Evolutionary conservation across 1,140 invertebrate genomes (phyloP), one percentile per base, ranked within the genome.

Genomic region (Ylistrum balloti): DNA sequence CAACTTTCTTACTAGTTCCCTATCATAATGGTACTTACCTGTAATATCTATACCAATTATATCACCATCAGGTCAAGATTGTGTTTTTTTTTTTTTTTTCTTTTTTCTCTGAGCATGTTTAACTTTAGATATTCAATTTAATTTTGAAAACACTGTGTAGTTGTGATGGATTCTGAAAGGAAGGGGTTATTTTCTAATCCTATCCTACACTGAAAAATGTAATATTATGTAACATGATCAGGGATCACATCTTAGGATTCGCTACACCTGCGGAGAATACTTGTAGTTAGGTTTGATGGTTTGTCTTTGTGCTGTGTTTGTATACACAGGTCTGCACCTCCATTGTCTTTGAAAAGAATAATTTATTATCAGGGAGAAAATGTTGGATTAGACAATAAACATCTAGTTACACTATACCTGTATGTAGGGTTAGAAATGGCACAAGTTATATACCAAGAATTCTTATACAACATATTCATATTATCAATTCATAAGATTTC

Each of bases 321-420:
- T 28, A 5, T 28, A 74, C 56, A 74, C 56, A 74, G 56, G 56
- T 22, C 56, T n/a, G 56, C 56, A n/a, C n/a, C 56, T 74, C 56
- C 56, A 74, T 74, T 74, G 56, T 74, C 56, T n/a, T 74, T n/a
- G 56, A 74, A 74, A 74, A 74, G 56, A 74, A 74, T 74, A n/a
- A 28, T 74, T 74, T 74, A 74, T 74, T 74, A 74, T 74, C 56
- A 74, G 56, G 56, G 56, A 74, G 56, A 74, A 74, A 74, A 74
- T 28, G 56, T 74, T 74, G 5, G 56, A 74, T 74, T 74, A 74
- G 56, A 74, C 56, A 74, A 28, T 74, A n/a, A 74, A 74, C 56
- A 74, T 74, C 56, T 74, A 74, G 22, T 74, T 74, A 45, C 56
- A 74, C 56, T 74, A 74, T 74, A 74, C 56, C 56, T 74, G 56